Conservation (phyloP, 2,888 invertebrate genomes). For the Hemicrepidius hirtus region DNA sequence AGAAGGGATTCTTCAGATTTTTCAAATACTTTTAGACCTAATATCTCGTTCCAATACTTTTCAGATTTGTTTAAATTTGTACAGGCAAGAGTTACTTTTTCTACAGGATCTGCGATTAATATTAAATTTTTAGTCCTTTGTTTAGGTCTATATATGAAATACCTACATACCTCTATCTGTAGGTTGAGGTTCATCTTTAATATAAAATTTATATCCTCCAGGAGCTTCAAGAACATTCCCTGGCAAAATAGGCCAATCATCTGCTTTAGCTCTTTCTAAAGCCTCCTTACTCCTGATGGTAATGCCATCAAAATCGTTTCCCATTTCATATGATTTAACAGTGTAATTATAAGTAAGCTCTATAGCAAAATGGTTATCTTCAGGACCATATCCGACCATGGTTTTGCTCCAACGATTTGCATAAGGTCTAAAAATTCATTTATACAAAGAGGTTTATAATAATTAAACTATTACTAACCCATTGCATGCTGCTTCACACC, state of each 20-base stretch:
- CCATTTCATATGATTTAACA: conserved; percentile 87
- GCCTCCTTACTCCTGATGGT: conserved; percentile 87
- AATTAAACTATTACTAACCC: conserved; percentile 78
- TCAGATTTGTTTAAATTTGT: conserved; percentile 85
- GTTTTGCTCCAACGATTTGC: conserved; percentile 99
- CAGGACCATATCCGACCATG: conserved; percentile 98
- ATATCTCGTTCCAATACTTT: conserved; percentile 88
- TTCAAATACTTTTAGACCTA: conserved; percentile 83
- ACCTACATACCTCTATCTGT: conserved; percentile 78
- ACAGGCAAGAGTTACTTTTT: conserved; percentile 86
- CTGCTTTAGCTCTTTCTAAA: conserved; percentile 81
- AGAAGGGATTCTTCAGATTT: conserved; percentile 77
- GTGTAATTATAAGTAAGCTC: conserved; percentile 99
- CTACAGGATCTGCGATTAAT: conserved; percentile 81
- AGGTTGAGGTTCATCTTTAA: conserved; percentile 84
- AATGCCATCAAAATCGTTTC: conserved; percentile 94
- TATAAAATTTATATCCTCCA: conserved; percentile 92
- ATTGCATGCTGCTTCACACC: conserved; percentile 98
- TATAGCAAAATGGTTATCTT: conserved; percentile 95
- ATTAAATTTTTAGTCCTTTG: not conserved
- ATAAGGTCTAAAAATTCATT: conserved; percentile 84
- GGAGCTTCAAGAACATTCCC: conserved; percentile 85
- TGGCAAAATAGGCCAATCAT: conserved; percentile 83
- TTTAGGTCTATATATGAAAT: conserved; percentile 3
- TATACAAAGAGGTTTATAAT: conserved; percentile 11